Percentiles rank a stretch among this genome's conserved stretches.
Conservation (phyloP, 2,113 vertebrate species). For the Garra rufa region DNA sequence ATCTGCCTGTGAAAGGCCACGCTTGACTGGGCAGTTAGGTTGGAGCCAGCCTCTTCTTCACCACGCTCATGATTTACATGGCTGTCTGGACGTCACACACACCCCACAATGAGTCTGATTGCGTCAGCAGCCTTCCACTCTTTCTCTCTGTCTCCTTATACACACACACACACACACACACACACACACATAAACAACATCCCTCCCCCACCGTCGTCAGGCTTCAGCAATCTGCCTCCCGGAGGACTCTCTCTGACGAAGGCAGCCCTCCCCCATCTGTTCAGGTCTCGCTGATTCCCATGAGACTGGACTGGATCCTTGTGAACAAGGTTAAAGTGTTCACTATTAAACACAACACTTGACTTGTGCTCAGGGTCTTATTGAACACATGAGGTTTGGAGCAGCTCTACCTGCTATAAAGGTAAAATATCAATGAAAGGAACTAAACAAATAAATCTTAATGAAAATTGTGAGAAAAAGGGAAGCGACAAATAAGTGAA, state of each 20-base stretch:
- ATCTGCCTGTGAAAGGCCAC: conserved; percentile 59
- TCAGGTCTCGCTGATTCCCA: conserved; percentile 54
- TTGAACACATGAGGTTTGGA: neutral
- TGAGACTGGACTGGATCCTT: conserved; percentile 44
- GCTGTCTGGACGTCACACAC: conserved; percentile 73
- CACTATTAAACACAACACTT: conserved; percentile 50
- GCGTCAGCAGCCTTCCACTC: conserved; percentile 70
- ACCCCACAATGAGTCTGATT: conserved; percentile 62
- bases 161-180: conserved; percentile 24
- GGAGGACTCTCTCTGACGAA: conserved; percentile 64
- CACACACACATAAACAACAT: conserved; percentile 33
- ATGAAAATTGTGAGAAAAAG: no score
- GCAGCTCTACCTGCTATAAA: neutral
- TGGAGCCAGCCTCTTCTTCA: conserved; percentile 69
- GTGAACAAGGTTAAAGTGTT: conserved; percentile 48
- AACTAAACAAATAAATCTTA: no score
- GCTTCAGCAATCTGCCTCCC: conserved; percentile 72
- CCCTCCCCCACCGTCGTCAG: conserved; percentile 50
- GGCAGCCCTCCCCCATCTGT: conserved; percentile 51
- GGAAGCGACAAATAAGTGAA: no score
- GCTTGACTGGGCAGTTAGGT: conserved; percentile 59
- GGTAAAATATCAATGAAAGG: no score
- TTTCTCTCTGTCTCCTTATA: conserved; percentile 63
- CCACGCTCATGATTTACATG: conserved; percentile 71
- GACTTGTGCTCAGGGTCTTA: conserved; percentile 30